A percentile compares a stretch with the other conserved stretches of the same genome.
phyloP scores from a whole-genome alignment of 2,113 vertebrate species.

The Pholis gunnellus region DNA sequence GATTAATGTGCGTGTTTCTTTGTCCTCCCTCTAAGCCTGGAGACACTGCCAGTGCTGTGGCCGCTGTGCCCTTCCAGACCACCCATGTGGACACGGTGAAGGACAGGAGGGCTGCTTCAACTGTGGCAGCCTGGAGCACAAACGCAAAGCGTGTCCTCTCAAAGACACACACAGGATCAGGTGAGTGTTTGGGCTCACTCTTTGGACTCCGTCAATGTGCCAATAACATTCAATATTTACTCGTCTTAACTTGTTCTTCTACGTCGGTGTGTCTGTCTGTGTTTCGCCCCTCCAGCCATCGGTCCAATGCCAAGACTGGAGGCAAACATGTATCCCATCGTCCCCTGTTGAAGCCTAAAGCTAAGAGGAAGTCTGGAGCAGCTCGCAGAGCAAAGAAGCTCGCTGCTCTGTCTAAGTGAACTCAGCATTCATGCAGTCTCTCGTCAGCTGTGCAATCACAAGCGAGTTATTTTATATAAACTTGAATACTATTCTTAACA shows the following conservation, averaged over 20 bases:
- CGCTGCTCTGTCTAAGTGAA: constrained; percentile 35
- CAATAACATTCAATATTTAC: background rate
- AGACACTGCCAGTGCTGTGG: constrained; percentile 88
- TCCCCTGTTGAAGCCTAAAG: constrained; percentile 1
- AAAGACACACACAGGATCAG: constrained; percentile 8
- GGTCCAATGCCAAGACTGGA: constrained; percentile 36
- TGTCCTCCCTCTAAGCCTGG: constrained; percentile 86
- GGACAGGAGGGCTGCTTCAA: constrained; percentile 85
- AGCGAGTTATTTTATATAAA: background rate
- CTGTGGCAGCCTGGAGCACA: constrained; percentile 89
- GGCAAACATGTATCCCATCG: background rate
- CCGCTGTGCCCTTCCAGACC: constrained; percentile 86
- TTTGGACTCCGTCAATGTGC: background rate
- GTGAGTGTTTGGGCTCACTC: constrained; percentile 30
- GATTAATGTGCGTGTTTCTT: background rate
- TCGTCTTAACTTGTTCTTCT: background rate
- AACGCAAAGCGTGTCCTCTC: constrained; percentile 86
- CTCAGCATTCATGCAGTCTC: background rate
- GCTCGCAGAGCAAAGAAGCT: constrained; percentile 58
- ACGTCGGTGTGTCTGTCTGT: background rate
- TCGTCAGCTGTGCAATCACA: background rate
- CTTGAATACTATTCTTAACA: background rate
- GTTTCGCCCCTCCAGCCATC: constrained; percentile 16
- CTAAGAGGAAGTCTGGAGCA: constrained; percentile 60
- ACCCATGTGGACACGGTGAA: constrained; percentile 79